Evolutionary conservation across 2,113 vertebrate species (phyloP), one percentile per base, ranked within the genome.

Genomic region (Probosciger aterrimus): DNA sequence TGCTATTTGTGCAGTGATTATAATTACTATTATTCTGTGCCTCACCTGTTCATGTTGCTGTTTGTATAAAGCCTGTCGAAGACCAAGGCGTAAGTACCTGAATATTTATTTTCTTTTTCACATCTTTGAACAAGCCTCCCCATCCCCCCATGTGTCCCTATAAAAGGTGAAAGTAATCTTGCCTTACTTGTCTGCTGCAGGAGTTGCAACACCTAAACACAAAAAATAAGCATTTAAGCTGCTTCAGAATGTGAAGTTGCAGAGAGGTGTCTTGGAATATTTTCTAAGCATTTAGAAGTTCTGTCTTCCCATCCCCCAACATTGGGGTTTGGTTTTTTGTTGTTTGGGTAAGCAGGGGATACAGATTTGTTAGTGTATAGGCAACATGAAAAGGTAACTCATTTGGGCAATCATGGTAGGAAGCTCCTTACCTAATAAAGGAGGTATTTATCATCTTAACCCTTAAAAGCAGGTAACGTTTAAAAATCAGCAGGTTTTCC

Each of bases 41-140:
- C 98, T 99, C 74, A 98, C 99, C 28, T 99, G 99, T 19, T 99
- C 99, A 9, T 99, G 99, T 97, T 99, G 99, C 97, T 99, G 98
- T 93, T 82, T 99, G 67, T 99, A 99, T 96, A 99, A 99, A 96
- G 97, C 98, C 77, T 99, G 99, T 93, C 95, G 98, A 82, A 98
- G 92, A 44, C 98, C 97, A 3, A 97, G 78, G 37, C 98, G 99
- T 99, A 97, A 99, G 99, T 97, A 88, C 39, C 63, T 77, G 20
- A 41, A 3, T 18, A 27, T 59, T 62, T 53, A 17, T 30, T 75
- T 59, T 47, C 15, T 92, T 75, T 79, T 91, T 74, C 62, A 55
- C 4, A 18, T 83, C 28, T 79, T 73, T 71, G 19, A 75, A 53
- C 3, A 27, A 23, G 37, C 33, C 4, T 33, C 43, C 14, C 31